A percentile compares a stretch with the other conserved stretches of the same genome.
Conservation (phyloP, 2,113 vertebrate genomes). For the Campylomormyrus tamandua region DNA sequence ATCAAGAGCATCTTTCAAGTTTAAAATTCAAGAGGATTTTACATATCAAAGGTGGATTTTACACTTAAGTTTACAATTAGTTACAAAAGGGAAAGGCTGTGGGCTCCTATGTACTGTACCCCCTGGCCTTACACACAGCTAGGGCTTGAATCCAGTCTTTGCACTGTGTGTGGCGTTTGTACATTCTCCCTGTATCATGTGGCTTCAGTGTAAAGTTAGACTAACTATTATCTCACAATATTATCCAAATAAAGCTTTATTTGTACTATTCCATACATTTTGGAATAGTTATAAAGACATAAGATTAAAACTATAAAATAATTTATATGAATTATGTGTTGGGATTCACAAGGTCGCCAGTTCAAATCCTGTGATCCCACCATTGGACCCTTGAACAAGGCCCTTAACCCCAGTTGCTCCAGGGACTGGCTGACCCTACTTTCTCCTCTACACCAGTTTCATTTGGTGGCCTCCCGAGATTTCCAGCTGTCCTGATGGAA, state of each 20-base stretch:
- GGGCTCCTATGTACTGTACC: not conserved
- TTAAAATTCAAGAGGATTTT: not conserved
- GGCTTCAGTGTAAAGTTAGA: not conserved
- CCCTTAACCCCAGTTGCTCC: not conserved
- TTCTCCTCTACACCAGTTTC: not conserved
- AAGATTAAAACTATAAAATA: not conserved
- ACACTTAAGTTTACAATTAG: not conserved
- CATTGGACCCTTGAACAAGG: not conserved
- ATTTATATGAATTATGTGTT: not conserved
- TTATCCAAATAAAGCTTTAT: not conserved
- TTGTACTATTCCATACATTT: not conserved
- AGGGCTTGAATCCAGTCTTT: not conserved
- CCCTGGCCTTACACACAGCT: not conserved
- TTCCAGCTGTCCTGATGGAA: not conserved
- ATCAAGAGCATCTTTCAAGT: not conserved
- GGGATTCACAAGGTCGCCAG: not conserved
- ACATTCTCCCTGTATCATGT: not conserved
- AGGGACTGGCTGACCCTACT: not conserved
- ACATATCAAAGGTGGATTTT: not conserved
- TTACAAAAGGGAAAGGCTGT: not conserved
- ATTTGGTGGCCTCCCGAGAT: not conserved
- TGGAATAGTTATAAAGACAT: not conserved
- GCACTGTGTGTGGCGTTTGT: not conserved
- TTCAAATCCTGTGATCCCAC: not conserved
- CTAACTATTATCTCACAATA: not conserved